These are phyloP conservation scores for Agrypnia vestita DNA, from an alignment of 1,140 invertebrate species.

Conservation along the genomic window DNA sequence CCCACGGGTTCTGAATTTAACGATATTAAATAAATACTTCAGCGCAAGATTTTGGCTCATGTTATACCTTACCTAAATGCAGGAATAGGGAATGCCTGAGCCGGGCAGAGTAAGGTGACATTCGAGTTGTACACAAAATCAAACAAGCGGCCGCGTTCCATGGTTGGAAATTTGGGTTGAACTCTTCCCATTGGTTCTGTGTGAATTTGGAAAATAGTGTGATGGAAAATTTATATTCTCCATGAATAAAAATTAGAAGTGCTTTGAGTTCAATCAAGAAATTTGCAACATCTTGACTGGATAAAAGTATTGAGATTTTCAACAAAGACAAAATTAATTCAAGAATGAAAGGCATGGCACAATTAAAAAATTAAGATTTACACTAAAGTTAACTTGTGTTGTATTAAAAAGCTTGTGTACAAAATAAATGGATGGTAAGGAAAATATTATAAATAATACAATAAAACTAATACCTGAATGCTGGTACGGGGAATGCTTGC, in stretches of 20 bases:
- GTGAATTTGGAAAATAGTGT: slow-evolving; percentile 3
- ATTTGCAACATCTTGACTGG: too few relatives aligned
- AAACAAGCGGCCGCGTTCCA: slow-evolving; percentile 72
- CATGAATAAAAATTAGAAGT: too few relatives aligned
- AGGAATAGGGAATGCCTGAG: slow-evolving; percentile 82
- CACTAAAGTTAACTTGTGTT: too few relatives aligned
- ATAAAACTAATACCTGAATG: slow-evolving; percentile 71
- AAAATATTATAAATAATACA: neutral
- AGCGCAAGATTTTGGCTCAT: neutral
- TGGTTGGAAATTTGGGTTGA: slow-evolving; percentile 73
- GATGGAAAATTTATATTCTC: too few relatives aligned
- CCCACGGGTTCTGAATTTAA: slow-evolving; percentile 44
- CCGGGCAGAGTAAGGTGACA: slow-evolving; percentile 79
- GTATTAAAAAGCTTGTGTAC: too few relatives aligned
- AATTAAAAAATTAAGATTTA: too few relatives aligned
- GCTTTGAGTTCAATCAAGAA: too few relatives aligned
- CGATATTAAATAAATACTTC: slow-evolving; percentile 65
- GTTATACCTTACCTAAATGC: slow-evolving; percentile 76
- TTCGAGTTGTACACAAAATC: slow-evolving; percentile 59
- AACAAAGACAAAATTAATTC: too few relatives aligned
- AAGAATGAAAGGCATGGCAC: too few relatives aligned
- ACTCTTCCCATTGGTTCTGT: slow-evolving; percentile 64
- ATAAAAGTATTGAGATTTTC: too few relatives aligned
- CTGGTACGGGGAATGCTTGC: slow-evolving; percentile 78
- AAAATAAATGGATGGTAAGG: too few relatives aligned